Evolutionary conservation across 92 coral and sea anemone genomes (phyloP), one percentile per base, ranked within the genome.

Genomic region (Porites cylindrica): DNA sequence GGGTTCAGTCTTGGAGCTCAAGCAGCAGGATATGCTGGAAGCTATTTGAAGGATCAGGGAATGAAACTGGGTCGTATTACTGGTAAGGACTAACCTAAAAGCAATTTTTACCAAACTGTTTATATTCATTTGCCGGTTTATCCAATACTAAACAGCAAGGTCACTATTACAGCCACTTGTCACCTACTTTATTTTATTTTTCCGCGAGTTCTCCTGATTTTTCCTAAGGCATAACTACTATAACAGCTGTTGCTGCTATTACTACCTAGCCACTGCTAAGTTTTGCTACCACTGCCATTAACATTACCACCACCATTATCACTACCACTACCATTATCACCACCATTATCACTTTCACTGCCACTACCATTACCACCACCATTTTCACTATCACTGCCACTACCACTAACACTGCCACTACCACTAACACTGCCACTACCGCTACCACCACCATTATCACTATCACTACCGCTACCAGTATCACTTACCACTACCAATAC

Each of bases 1-100:
- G 96, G 96, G 19, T 89, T 91, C 79, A 93, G 96, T 72, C 85
- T 93, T 51, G 96, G 96, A 8, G 96, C 92, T 43, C 94, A 90
- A 50, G 71, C 81, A 8, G 93, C 92, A 58, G 96, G 96, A 2
- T 90, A 90, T 52, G 94, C 94, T 52, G 94, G 96, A 26, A 85
- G 76, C 59, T 10, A 79, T 61, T 82, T 90, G 60, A 70, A 79
- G 61, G 51, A 56, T 62, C 38, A 78, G 10, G 59, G 71, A 51
- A 58, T 43, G 21, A 26, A 62, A 9, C 75, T 93, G 16, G 94
- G 91, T 9, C 90, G 96, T 47, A 93, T 93, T 8, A 84, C 96
- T 79, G 96, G 96, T 93, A 87, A 54, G 60, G 60, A 10, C 14
- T 8, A 7, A 0, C 4, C 4, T 38, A 3, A 38, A 38, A 4